Evolutionary conservation across 2,113 vertebrate species (phyloP).

Genomic region (Gopherus evgoodei): DNA sequence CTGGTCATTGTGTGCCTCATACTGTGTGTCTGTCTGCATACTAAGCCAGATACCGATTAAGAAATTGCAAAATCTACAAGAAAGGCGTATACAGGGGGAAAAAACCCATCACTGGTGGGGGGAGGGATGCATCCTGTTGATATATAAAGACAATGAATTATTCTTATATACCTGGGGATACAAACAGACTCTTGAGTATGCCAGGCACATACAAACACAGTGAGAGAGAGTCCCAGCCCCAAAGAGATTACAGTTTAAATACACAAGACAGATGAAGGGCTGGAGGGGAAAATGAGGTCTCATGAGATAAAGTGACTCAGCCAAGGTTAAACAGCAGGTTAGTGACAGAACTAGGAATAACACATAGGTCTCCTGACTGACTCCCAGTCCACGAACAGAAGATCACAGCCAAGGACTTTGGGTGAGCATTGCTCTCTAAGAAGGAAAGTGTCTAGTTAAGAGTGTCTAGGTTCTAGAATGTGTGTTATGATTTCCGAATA

Average conservation of each 20-base stretch:
- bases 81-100: neutral
- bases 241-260: neutral
- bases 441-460: neutral
- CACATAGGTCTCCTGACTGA: neutral
- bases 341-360: neutral
- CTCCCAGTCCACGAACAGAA: neutral
- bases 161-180: neutral
- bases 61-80: neutral
- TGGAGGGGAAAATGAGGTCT: neutral
- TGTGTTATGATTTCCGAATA: neutral
- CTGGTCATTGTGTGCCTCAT: neutral
- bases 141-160: neutral
- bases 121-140: neutral
- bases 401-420: neutral
- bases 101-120: neutral
- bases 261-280: neutral
- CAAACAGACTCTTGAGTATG: neutral
- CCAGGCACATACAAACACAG: neutral
- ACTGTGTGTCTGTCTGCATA: neutral
- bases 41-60: neutral
- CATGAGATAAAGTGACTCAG: neutral
- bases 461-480: neutral
- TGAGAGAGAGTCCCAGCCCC: neutral
- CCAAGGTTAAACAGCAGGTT: neutral
- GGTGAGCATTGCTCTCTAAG: neutral